A percentile compares a stretch with the other conserved stretches of the same genome.
Conservation (phyloP, 2,113 vertebrate genomes). For the Campylomormyrus tamandua region DNA sequence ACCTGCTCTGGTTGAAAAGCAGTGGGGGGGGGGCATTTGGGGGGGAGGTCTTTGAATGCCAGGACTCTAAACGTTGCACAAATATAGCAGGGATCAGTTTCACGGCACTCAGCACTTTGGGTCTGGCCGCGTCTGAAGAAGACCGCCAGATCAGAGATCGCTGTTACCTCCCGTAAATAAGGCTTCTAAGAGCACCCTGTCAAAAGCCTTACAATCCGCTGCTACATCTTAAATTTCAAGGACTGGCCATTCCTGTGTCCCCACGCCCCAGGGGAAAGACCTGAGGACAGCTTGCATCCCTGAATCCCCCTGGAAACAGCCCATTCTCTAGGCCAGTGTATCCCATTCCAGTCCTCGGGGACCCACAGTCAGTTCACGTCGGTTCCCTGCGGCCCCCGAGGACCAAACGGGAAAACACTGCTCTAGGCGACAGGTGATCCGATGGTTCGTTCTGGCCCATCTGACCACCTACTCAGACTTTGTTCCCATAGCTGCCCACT, state of each 20-base stretch:
- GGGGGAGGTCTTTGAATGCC: background rate
- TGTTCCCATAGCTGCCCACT: background rate
- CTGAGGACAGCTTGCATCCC: background rate
- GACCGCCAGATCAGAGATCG: conserved; percentile 16
- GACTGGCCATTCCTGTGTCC: conserved; percentile 13
- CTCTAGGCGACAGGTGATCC: background rate
- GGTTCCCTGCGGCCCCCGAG: background rate
- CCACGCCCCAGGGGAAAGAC: background rate
- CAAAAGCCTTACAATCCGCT: background rate
- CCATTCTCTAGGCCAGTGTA: background rate
- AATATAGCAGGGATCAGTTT: conserved; percentile 20
- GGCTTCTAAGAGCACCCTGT: background rate
- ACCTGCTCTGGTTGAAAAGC: conserved; percentile 9
- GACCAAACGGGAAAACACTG: background rate
- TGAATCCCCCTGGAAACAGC: background rate
- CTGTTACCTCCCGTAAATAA: conserved; percentile 9
- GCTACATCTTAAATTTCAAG: conserved; percentile 19
- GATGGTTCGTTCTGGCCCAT: background rate
- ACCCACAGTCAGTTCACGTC: background rate
- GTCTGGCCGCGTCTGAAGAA: background rate
- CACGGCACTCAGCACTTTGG: background rate
- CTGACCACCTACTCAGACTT: background rate
- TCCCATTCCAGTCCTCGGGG: background rate
- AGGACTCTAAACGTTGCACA: background rate
- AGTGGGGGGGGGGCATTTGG: background rate